Conservation (phyloP, 1,140 invertebrate species). For the Littorina saxatilis region DNA sequence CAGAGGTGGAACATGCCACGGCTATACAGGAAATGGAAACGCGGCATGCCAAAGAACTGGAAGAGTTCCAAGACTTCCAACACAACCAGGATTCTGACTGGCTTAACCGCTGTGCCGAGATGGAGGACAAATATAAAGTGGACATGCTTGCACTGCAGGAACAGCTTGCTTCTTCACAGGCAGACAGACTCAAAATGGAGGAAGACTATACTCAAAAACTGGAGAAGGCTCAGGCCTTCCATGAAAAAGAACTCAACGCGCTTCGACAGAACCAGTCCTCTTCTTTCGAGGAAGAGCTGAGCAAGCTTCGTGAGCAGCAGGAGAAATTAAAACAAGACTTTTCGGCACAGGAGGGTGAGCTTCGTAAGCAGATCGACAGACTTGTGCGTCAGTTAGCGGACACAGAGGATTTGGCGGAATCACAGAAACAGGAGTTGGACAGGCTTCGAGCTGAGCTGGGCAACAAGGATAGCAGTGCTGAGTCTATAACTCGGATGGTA, state of each 20-base stretch:
- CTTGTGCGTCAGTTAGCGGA: conserved; percentile 65
- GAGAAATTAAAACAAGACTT: conserved; percentile 70
- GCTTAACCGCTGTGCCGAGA: conserved; percentile 61
- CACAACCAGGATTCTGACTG: conserved; percentile 58
- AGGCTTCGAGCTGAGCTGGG: conserved; percentile 48
- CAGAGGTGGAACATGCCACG: conserved; percentile 62
- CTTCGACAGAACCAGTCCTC: conserved; percentile 59
- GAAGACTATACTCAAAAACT: conserved; percentile 73
- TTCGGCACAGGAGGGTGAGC: conserved; percentile 59
- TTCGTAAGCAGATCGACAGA: conserved; percentile 69
- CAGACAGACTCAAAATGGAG: conserved; percentile 63
- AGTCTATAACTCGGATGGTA: conserved; percentile 60
- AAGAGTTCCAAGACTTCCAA: conserved; percentile 58
- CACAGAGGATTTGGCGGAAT: conserved; percentile 67
- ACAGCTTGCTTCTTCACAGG: conserved; percentile 52
- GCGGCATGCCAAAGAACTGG: conserved; percentile 66
- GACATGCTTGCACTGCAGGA: conserved; percentile 62
- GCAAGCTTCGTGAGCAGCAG: conserved; percentile 58
- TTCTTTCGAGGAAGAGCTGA: conserved; percentile 53
- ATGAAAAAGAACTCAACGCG: conserved; percentile 73
- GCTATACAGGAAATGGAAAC: conserved; percentile 64
- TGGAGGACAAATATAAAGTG: conserved; percentile 64
- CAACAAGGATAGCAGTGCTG: conserved; percentile 58
- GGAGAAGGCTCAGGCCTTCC: conserved; percentile 71
- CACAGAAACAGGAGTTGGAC: conserved; percentile 61